Evolutionary conservation across 2,888 invertebrate genomes (phyloP), one percentile per base, ranked within the genome.

Genomic region (Eupeodes latifasciatus): DNA sequence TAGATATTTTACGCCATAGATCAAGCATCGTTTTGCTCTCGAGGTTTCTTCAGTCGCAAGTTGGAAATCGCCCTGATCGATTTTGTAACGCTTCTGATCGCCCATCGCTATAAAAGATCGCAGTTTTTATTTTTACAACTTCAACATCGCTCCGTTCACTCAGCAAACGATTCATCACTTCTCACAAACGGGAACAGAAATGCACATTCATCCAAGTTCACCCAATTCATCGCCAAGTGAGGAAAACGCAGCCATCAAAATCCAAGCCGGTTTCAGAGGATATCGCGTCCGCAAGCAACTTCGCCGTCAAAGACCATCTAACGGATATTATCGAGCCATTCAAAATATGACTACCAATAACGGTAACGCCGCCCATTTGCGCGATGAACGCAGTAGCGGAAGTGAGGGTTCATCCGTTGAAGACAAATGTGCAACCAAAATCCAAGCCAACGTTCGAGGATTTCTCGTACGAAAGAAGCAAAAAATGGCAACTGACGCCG

Each of bases 231-330:
- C 91, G 81, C 90, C 90, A 72, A 90, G 90, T 67, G 93, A 93
- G 90, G 93, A 93, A 85, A 92, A 91, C 90, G 95, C 95, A 36
- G 95, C 95, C 11, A 94, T 94, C 12, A 95, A 94, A 90, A 95
- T 95, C 74, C 95, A 95, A 91, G 95, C 95, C 57, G 94, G 94
- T 75, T 95, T 95, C 90, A 93, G 95, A 44, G 95, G 95, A 2
- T 95, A 94, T 89, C 93, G 94, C 4, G 94, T 94, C 11, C 92
- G 94, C n/a, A 94, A 94, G 85, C 94, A 94, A 80, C 89, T 94
- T 51, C 92, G 92, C 51, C 72, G 72, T 82, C 80, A 90, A n/a
- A 55, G 76, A 77, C 75, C 82, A 78, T 76, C 57, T 40, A 83
- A 89, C 82, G 76, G 89, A 47, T 79, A 79, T 61, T 75, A 59